phyloP scores from a whole-genome alignment of 2,113 vertebrate species.

The Perognathus longimembris region DNA sequence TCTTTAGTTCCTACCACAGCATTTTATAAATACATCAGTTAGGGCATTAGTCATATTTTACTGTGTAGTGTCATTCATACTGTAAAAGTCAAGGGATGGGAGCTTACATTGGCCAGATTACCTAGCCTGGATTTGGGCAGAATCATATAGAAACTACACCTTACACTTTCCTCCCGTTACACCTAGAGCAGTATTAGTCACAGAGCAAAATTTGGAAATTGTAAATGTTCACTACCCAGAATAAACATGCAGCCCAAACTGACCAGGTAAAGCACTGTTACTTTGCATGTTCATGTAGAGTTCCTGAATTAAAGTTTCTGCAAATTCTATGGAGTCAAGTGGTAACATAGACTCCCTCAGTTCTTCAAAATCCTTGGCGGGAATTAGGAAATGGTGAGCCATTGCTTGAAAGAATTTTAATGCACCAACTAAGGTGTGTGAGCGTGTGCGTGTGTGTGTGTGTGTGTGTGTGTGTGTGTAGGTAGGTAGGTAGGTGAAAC shows the following conservation, averaged over 20 bases:
- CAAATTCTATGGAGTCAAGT: too few species aligned
- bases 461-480: neutral
- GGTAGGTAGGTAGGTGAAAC: too few species aligned
- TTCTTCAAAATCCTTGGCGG: neutral
- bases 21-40: neutral
- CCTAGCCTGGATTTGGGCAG: neutral
- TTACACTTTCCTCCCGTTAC: neutral
- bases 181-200: neutral
- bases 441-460: neutral
- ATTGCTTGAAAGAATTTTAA: neutral
- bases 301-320: too few species aligned
- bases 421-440: neutral
- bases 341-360: neutral
- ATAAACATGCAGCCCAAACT: neutral
- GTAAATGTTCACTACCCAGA: neutral
- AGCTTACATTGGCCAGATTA: too few species aligned
- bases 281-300: too few species aligned
- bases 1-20: neutral
- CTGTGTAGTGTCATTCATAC: neutral
- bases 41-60: neutral
- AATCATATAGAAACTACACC: neutral
- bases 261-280: neutral
- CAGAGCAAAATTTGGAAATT: neutral
- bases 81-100: neutral
- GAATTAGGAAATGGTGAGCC: neutral